phyloP scores from a whole-genome alignment of 2,113 vertebrate species.

The Alectura lathami region DNA sequence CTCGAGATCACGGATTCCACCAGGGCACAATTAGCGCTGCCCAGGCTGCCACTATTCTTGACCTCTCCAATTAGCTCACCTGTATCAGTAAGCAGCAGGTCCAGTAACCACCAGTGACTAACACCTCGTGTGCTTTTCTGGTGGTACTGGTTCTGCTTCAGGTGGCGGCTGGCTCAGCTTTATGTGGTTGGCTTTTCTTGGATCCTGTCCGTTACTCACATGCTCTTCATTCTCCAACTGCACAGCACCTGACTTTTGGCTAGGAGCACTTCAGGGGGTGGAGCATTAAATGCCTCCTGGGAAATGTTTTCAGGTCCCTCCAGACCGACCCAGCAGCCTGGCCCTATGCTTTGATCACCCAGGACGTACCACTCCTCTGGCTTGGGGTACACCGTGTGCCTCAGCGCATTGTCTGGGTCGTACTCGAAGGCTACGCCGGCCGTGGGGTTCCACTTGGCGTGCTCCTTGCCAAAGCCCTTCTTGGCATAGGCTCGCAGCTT shows the following conservation, averaged over 20 bases:
- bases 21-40: not conserved
- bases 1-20: not conserved
- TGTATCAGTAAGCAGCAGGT: not conserved
- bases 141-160: not conserved
- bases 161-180: not conserved
- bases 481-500: conserved; percentile 93
- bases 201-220: not conserved
- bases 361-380: conserved; percentile 91
- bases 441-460: conserved; percentile 98
- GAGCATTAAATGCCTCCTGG: not conserved
- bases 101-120: not conserved
- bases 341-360: not conserved
- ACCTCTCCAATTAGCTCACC: not conserved
- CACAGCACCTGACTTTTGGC: not conserved
- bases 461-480: conserved; percentile 98
- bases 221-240: not conserved
- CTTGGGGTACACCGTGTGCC: conserved; percentile 95
- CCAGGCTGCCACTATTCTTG: not conserved
- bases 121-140: not conserved
- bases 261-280: not conserved
- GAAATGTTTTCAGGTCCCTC: not conserved
- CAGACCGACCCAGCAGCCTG: not conserved
- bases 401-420: conserved; percentile 92
- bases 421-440: conserved; percentile 97
- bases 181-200: not conserved